These are phyloP conservation scores for Tylochromis polylepis DNA, from an alignment of 2,113 vertebrate genomes.

Conservation along the genomic window DNA sequence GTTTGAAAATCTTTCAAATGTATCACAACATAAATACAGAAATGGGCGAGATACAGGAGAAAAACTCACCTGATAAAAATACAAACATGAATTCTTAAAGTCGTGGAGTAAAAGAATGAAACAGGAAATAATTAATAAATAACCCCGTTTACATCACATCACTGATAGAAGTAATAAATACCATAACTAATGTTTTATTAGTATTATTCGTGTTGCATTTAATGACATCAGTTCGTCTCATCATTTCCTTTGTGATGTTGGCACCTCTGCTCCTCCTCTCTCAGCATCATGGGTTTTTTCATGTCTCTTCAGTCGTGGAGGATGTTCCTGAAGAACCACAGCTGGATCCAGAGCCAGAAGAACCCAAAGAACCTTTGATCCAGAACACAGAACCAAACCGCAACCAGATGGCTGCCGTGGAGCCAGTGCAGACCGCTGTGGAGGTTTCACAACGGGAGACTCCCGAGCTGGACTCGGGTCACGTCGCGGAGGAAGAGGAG, in stretches of 20 bases:
- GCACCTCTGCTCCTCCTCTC: background rate
- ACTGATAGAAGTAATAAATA: too few relatives aligned
- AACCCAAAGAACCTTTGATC: background rate
- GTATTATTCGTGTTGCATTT: background rate
- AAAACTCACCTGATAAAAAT: background rate
- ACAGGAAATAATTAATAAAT: background rate
- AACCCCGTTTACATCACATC: background rate
- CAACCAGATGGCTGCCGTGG: background rate
- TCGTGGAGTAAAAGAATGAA: background rate
- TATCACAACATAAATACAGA: background rate
- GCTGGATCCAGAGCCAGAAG: conserved; percentile 22
- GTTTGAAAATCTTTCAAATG: too few relatives aligned
- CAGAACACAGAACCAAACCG: background rate
- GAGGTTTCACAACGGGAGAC: background rate
- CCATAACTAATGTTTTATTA: background rate
- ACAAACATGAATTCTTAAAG: background rate
- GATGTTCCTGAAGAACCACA: conserved; percentile 48
- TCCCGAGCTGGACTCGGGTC: background rate
- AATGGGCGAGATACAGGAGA: background rate
- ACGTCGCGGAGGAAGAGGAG: background rate
- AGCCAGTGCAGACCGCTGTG: background rate
- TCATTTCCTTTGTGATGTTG: background rate
- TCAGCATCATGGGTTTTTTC: background rate
- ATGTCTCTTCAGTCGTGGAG: conserved; percentile 41
- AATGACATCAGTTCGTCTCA: background rate